Evolutionary conservation across 2,113 vertebrate species (phyloP).

Genomic region (Daboia siamensis): DNA sequence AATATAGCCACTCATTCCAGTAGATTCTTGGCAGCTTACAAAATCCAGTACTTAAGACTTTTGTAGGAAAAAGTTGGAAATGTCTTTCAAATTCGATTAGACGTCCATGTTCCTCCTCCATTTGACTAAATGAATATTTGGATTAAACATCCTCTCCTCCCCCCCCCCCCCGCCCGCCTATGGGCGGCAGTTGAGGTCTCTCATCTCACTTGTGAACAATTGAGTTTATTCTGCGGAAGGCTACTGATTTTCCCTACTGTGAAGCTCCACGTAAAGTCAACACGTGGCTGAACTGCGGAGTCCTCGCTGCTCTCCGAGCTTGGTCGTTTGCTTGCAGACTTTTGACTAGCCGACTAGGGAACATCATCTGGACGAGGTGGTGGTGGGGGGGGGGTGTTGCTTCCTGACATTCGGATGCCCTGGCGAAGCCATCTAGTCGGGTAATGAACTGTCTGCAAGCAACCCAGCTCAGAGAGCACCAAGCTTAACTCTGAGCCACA

Average conservation of each 20-base stretch:
- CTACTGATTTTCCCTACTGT: not conserved
- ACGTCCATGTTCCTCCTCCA: not conserved
- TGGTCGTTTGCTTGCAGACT: not conserved
- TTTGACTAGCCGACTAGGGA: not conserved
- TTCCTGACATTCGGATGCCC: not conserved
- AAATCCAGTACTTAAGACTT: not conserved
- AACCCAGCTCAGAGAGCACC: not conserved
- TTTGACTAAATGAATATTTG: not conserved
- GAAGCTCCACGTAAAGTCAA: not conserved
- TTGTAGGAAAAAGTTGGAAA: not conserved
- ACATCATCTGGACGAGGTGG: not conserved
- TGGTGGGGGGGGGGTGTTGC: fast-evolving
- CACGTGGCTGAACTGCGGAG: not conserved
- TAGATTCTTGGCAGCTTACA: not conserved
- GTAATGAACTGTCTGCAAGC: not conserved
- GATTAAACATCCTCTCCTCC: not conserved
- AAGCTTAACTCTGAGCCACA: not conserved
- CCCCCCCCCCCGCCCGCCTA: not conserved
- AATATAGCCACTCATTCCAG: not conserved
- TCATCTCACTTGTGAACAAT: not conserved
- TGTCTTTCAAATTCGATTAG: not conserved
- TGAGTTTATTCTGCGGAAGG: not conserved
- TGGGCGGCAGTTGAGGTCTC: too few species aligned
- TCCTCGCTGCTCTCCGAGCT: not conserved
- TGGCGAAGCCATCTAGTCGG: not conserved